Evolutionary conservation across 2,888 invertebrate genomes (phyloP).

Genomic region (Hybos culiciformis): DNA sequence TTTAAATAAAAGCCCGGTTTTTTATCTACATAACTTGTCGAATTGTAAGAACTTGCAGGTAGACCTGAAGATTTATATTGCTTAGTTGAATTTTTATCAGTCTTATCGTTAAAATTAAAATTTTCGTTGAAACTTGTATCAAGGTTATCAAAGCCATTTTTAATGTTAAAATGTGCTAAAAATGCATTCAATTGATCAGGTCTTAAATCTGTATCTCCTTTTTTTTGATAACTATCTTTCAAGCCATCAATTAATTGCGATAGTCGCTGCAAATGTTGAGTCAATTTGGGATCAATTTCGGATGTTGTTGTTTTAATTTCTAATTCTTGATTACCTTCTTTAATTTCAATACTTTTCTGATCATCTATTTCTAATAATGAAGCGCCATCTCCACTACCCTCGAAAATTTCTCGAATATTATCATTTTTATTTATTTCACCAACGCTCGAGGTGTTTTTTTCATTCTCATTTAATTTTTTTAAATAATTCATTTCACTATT

Average conservation of each 20-base stretch:
- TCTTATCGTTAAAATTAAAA: neutral
- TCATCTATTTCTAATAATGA: slow-evolving; percentile 14
- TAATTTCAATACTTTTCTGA: slow-evolving; percentile 20
- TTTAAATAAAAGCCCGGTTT: slow-evolving; percentile 16
- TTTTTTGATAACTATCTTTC: slow-evolving; percentile 26
- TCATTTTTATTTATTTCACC: slow-evolving; percentile 10
- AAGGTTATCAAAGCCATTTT: slow-evolving; percentile 25
- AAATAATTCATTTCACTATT: neutral
- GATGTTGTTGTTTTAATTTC: slow-evolving; percentile 10
- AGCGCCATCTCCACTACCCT: slow-evolving; percentile 32
- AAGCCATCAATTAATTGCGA: slow-evolving; percentile 33
- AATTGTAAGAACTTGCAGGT: neutral
- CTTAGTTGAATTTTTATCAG: too few relatives aligned
- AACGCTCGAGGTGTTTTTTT: too few relatives aligned
- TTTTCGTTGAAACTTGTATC: slow-evolving; percentile 19
- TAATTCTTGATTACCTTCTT: slow-evolving; percentile 15
- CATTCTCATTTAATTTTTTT: too few relatives aligned
- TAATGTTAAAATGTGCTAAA: slow-evolving; percentile 32
- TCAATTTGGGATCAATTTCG: slow-evolving; percentile 27
- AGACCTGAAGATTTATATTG: too few relatives aligned
- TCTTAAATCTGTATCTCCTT: slow-evolving; percentile 24
- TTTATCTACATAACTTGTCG: neutral
- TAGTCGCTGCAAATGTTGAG: slow-evolving; percentile 31
- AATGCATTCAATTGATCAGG: slow-evolving; percentile 35
- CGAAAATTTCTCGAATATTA: slow-evolving; percentile 17